These are phyloP conservation scores for Ptilonorhynchus violaceus DNA, from an alignment of 2,113 vertebrate species.

Conservation along the genomic window DNA sequence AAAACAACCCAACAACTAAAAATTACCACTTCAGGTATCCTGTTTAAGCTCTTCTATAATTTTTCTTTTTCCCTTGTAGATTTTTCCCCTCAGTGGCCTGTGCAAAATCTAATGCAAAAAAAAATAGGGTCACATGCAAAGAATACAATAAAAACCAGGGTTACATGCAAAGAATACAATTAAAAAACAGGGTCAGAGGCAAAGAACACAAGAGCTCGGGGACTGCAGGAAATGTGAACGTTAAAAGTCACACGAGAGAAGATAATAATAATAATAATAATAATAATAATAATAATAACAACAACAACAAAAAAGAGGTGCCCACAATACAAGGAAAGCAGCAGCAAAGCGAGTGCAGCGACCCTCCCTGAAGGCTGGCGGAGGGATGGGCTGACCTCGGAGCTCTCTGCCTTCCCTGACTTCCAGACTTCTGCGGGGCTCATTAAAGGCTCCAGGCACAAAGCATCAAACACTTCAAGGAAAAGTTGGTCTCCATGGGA, in stretches of 20 bases:
- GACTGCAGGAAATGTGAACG: not conserved
- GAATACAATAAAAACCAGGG: not conserved
- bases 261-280: not conserved
- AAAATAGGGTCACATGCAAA: not conserved
- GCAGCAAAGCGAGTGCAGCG: not conserved
- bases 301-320: not conserved
- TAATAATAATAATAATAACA: not conserved
- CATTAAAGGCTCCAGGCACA: conserved; percentile 26
- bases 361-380: not conserved
- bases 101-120: not conserved
- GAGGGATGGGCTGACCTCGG: not conserved
- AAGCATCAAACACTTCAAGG: conserved; percentile 19
- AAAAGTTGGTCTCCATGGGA: conserved; percentile 60
- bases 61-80: not conserved
- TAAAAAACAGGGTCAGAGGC: not conserved
- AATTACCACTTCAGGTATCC: not conserved
- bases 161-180: not conserved
- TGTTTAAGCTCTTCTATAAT: rapidly evolving
- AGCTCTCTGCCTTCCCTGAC: not conserved
- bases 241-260: not conserved
- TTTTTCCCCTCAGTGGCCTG: not conserved
- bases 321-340: not conserved
- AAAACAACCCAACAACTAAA: not conserved
- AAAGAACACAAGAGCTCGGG: not conserved
- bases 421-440: not conserved